Conservation (phyloP, 2,113 vertebrate genomes). For the Mirounga angustirostris region DNA sequence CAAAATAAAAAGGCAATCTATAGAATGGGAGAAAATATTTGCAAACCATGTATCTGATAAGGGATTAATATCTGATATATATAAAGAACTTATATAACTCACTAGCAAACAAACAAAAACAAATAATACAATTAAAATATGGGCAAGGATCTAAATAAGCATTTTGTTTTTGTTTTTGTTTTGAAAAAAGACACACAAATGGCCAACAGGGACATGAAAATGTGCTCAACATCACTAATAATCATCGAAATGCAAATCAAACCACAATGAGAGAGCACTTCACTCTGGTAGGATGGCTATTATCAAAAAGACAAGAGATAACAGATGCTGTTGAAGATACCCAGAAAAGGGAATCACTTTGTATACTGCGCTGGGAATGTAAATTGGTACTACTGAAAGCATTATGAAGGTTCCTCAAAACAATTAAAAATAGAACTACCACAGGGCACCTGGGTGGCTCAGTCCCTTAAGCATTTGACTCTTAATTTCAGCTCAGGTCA, state of each 20-base stretch:
- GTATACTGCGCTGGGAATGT: background rate
- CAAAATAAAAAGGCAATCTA: background rate
- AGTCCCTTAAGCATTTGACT: too few species aligned
- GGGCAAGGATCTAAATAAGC: background rate
- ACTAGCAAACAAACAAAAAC: background rate
- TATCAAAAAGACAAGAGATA: background rate
- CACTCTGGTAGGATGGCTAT: background rate
- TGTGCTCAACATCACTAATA: background rate
- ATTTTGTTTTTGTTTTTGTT: background rate
- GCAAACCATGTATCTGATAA: background rate
- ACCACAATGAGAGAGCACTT: background rate
- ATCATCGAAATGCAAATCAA: background rate
- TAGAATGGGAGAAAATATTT: background rate
- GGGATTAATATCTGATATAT: background rate
- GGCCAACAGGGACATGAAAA: background rate
- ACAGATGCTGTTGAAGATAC: background rate
- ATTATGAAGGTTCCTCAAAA: background rate
- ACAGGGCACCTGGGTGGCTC: too few species aligned
- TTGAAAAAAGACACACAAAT: background rate
- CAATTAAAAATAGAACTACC: background rate
- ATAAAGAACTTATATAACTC: background rate
- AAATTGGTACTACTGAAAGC: background rate
- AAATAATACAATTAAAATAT: background rate
- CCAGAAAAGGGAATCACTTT: background rate
- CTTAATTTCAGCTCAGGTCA: too few species aligned